Conservation (phyloP, 2,797 vertebrate genomes). For the Podarcis siculus region DNA sequence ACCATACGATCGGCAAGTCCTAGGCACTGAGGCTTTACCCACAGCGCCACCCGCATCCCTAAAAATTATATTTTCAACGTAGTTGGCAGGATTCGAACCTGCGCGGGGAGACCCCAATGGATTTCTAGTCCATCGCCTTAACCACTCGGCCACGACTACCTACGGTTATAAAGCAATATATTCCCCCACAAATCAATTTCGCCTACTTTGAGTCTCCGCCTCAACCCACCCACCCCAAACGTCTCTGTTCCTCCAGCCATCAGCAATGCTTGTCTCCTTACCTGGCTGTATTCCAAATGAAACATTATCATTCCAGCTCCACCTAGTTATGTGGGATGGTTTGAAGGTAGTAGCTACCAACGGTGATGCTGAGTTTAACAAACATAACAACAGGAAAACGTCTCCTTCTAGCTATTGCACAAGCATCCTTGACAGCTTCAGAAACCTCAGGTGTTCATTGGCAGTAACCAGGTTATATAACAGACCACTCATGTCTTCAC, state of each 20-base stretch:
- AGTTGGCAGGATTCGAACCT: constrained; percentile 26
- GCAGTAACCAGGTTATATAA: background rate
- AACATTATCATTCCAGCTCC: background rate
- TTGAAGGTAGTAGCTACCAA: background rate
- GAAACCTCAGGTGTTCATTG: background rate
- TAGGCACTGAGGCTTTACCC: no score
- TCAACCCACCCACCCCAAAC: background rate
- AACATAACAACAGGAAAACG: no score
- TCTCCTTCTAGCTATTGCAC: background rate
- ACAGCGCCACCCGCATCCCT: no score
- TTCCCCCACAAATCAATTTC: background rate
- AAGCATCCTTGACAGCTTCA: background rate
- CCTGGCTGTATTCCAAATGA: background rate
- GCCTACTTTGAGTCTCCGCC: background rate
- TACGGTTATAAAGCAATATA: no score
- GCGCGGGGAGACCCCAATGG: constrained; percentile 15
- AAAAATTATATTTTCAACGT: no score
- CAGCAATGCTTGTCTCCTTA: background rate
- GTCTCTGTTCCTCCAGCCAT: background rate
- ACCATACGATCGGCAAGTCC: no score
- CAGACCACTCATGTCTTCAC: background rate
- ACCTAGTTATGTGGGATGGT: background rate
- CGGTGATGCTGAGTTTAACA: background rate
- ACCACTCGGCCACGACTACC: constrained; percentile 82
- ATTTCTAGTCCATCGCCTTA: constrained; percentile 78